Conservation (phyloP, 53 echinoderm and acorn worm genomes). For the Zoroaster sp. region DNA sequence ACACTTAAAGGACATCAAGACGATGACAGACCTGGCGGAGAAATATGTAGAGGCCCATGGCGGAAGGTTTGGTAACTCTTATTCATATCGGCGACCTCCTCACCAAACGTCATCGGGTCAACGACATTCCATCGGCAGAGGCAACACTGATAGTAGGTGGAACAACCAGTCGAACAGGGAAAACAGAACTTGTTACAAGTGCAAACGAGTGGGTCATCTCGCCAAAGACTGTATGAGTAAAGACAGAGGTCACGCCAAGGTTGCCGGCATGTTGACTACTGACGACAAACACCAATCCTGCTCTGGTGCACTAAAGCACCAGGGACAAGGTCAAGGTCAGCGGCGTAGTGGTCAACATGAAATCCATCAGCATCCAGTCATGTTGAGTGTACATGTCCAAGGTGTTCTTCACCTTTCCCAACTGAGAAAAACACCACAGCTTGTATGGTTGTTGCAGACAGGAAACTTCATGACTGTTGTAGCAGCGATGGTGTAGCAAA, state of each 20-base stretch:
- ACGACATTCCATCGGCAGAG: neutral
- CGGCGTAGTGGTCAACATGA: neutral
- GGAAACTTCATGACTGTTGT: neutral
- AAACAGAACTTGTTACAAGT: neutral
- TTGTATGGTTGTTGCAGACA: neutral
- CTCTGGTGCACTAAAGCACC: no score
- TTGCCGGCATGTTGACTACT: no score
- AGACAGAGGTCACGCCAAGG: neutral
- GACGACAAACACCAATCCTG: neutral
- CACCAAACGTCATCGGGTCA: neutral
- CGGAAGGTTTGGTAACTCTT: neutral
- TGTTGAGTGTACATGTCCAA: neutral
- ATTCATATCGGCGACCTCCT: neutral
- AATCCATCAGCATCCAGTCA: neutral
- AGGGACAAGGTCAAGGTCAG: neutral
- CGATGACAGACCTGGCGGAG: conserved; percentile 6
- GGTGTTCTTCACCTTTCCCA: neutral
- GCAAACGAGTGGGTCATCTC: neutral
- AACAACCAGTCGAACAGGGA: neutral
- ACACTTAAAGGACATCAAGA: neutral
- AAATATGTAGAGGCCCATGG: neutral
- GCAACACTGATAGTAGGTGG: neutral
- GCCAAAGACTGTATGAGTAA: neutral
- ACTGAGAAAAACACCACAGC: neutral
- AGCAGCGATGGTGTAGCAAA: neutral